Conservation (phyloP, 2,888 invertebrate genomes). For the Artemia sinica region DNA sequence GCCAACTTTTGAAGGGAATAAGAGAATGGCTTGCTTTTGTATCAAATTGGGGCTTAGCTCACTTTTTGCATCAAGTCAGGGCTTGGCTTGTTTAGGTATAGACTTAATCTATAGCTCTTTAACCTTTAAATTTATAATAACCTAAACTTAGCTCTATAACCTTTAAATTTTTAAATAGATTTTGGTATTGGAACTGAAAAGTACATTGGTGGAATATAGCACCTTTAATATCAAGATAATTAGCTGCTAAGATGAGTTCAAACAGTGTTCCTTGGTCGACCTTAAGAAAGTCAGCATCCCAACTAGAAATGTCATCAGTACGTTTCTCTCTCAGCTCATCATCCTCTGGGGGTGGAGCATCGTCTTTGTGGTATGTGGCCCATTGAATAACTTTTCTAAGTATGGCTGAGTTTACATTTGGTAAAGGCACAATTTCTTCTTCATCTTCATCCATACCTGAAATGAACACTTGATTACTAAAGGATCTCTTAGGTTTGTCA, state of each 20-base stretch:
- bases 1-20: no score
- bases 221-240: slow-evolving; percentile 7
- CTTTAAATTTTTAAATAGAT: no score
- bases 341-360: slow-evolving; percentile 86
- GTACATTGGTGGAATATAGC: no score
- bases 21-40: no score
- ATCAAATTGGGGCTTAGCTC: no score
- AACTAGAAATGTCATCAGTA: slow-evolving; percentile 96
- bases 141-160: no score
- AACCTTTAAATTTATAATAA: no score
- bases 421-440: slow-evolving; percentile 84
- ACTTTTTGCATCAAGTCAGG: no score
- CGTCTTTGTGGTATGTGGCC: slow-evolving; percentile 86
- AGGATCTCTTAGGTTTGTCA: no score
- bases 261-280: slow-evolving; percentile 93
- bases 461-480: slow-evolving; percentile 16
- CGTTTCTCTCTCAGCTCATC: slow-evolving; percentile 93
- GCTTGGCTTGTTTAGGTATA: no score
- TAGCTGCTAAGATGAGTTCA: slow-evolving; percentile 65
- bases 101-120: no score
- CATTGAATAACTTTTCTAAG: slow-evolving; percentile 78
- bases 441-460: slow-evolving; percentile 64
- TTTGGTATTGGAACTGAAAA: no score
- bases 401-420: slow-evolving; percentile 93
- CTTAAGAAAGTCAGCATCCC: slow-evolving; percentile 98